phyloP scores from a whole-genome alignment of 64 coral and sea anemone genomes.

The Platygyra sinensis region DNA sequence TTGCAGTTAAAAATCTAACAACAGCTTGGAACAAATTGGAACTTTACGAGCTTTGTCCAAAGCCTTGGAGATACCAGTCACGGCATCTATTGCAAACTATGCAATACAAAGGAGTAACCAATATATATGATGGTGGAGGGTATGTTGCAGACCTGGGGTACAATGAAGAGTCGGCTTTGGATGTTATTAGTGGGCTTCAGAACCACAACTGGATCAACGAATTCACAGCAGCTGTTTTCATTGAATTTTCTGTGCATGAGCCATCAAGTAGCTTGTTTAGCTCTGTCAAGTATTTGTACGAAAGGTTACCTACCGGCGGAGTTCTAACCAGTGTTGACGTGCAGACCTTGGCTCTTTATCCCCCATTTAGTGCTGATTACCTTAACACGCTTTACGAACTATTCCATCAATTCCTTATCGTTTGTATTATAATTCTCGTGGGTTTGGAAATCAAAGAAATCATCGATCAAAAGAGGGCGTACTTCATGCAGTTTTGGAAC shows the following conservation, averaged over 20 bases:
- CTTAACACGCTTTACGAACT: constrained; percentile 22
- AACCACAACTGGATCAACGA: constrained; percentile 25
- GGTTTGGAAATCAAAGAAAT: constrained; percentile 10
- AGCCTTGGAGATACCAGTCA: constrained; percentile 43
- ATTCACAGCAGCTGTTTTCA: constrained; percentile 4
- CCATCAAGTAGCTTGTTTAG: constrained; percentile 39
- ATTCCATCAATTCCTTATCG: constrained; percentile 35
- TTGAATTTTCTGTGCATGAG: constrained; percentile 54
- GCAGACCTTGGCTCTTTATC: constrained; percentile 34
- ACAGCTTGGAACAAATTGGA: no score
- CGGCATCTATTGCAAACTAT: not conserved
- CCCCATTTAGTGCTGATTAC: not conserved
- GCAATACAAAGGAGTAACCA: not conserved
- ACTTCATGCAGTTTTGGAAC: constrained; percentile 41
- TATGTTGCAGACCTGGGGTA: constrained; percentile 48
- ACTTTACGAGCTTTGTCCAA: constrained; percentile 5
- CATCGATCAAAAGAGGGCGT: not conserved
- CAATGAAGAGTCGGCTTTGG: not conserved
- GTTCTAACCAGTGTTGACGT: constrained; percentile 2
- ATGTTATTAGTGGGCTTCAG: not conserved
- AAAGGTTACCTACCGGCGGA: constrained; percentile 31
- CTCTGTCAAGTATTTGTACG: constrained; percentile 26
- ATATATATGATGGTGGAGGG: constrained; percentile 35
- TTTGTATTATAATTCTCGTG: constrained; percentile 10
- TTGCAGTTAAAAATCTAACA: not conserved